Percentiles rank a stretch among this genome's conserved stretches.
These are phyloP conservation scores for Cephus spinipes DNA, from an alignment of 2,888 invertebrate genomes.

Conservation along the genomic window DNA sequence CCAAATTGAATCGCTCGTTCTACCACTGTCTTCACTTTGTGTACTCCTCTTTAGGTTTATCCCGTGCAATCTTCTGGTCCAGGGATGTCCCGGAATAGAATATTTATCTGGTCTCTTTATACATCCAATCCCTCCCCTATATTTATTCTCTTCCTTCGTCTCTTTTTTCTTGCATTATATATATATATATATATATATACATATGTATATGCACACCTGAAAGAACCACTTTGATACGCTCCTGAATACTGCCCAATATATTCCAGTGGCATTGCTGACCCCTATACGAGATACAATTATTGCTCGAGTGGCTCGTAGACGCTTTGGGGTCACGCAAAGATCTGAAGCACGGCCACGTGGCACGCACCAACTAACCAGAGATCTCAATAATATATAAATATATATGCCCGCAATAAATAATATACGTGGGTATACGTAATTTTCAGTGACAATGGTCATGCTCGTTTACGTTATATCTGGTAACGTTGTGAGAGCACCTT, in stretches of 20 bases:
- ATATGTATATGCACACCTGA: neutral
- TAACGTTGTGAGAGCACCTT: neutral
- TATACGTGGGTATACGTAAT: neutral
- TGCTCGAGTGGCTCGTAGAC: slow-evolving; percentile 35
- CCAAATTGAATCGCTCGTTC: neutral
- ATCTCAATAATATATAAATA: slow-evolving; percentile 31
- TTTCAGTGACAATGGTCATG: neutral
- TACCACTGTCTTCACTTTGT: neutral
- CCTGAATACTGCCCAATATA: slow-evolving; percentile 25
- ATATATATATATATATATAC: neutral
- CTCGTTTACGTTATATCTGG: neutral
- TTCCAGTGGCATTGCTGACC: slow-evolving; percentile 32
- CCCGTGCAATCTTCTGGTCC: neutral
- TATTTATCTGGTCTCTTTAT: neutral
- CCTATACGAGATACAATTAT: slow-evolving; percentile 42
- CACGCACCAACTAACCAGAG: slow-evolving; percentile 42
- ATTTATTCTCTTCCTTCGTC: neutral
- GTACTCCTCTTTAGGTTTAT: neutral
- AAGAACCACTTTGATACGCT: neutral
- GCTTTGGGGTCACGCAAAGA: slow-evolving; percentile 44
- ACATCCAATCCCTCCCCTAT: neutral
- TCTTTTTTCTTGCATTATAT: neutral
- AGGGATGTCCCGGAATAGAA: neutral
- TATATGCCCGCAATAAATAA: neutral
- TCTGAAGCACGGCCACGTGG: slow-evolving; percentile 38